Base-by-base conservation (phyloP, 2,888 invertebrate species). In the Caenorhabditis plicata region DNA sequence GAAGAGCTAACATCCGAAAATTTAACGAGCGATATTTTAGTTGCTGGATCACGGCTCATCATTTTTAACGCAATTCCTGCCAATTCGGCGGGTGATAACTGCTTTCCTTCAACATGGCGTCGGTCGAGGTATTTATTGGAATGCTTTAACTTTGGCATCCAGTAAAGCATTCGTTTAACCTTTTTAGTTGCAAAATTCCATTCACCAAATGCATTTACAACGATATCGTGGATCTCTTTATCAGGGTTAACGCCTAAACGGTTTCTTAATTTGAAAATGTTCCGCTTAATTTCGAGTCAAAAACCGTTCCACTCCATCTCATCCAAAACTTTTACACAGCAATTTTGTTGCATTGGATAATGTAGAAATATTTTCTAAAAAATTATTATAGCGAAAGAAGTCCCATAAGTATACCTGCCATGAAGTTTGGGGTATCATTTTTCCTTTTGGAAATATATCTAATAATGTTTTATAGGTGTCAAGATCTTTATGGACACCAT, bases 311-410 rank as follows among this genome's bases (percentile, higher is more conserved):
- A 87, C 85, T 96, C 95, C 96, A 99, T 98, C 85, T 92, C 89
- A 74, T 90, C 89, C 23, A 95, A 83, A 45, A 98, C 81, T 81
- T 90, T 90, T n/a, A 93, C 87, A 32, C 89, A 89, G 82, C 92
- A 91, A 64, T 92, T 89, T 78, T 99, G 96, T 79, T 99, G 96
- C 81, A 90, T 90, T 0, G 94, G 93, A 84, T 90, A 95, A 82
- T 94, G 92, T 87, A 89, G 87, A 75, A 93, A 90, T 82, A 92
- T 91, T 0, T 88, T 87, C 85, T 94, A 91, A 35, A 73, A 74
- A n/a, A n/a, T n/a, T n/a, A n/a, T n/a, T n/a, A n/a, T n/a, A n/a
- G n/a, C n/a, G n/a, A n/a, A n/a, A n/a, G n/a, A n/a, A n/a, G n/a
- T n/a, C n/a, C n/a, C n/a, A n/a, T n/a, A n/a, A n/a, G n/a, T n/a